Base-by-base conservation (phyloP, 1,140 invertebrate species). In the Caenorhabditis tropicalis region DNA sequence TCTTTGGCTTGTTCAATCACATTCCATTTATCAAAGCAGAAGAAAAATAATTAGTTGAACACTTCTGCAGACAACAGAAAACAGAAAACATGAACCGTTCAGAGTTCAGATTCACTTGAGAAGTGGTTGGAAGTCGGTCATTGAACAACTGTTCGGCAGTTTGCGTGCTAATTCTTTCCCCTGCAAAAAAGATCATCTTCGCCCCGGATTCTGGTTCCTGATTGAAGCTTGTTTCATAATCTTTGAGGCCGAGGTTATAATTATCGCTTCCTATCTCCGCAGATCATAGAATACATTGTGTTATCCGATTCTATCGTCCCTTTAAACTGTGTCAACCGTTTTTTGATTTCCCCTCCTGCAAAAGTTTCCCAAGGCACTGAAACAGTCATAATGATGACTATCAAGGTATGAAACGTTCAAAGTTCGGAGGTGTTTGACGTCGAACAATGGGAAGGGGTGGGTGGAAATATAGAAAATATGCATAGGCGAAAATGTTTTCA, bases 221-320 rank as follows among this genome's bases (percentile, higher is more conserved):
- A 60, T 19, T 65, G 53, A 19, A 56, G 58, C 58, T 65, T 36
- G 58, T 65, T 65, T 65, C 16, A 65, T 65, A 65, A 65, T 65
- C 58, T 65, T 65, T 65, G 58, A 33, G 29, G 58, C 58, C 58
- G 36, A 33, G 15, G 21, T 1, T 33, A 65, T 33, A 33, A 33
- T 33, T 36, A 65, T 36, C 19, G n/a, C n/a, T 27, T 7, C 58
- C n/a, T 65, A 65, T 65, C 58, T 65, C 58, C 58, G 31, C 31
- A 65, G 58, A 36, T 36, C 58, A 65, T 21, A 65, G 29, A 65
- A 65, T 65, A 65, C n/a, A 65, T 65, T 65, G n/a, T n/a, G 16
- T 21, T 19, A 65, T 65, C 58, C 6, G 58, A 65, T 65, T 65
- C 21, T 27, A n/a, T 36, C 7, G 29, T 15, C 29, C 21, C 19